These are phyloP conservation scores for Melinopterus prodromus DNA, from an alignment of 2,888 invertebrate genomes.

Conservation along the genomic window DNA sequence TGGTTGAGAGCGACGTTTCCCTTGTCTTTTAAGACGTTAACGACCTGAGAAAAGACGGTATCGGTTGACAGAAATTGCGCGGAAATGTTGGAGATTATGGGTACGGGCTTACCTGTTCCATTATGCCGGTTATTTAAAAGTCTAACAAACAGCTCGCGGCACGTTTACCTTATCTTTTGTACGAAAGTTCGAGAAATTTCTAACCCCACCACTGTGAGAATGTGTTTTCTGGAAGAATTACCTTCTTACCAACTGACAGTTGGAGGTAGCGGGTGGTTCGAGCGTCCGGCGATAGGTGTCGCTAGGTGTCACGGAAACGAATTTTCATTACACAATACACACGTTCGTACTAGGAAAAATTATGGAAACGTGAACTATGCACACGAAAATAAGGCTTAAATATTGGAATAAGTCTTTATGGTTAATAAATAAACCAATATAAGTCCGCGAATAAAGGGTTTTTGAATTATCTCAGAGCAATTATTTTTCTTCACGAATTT, in stretches of 20 bases:
- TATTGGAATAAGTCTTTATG: no score
- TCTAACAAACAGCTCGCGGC: background rate
- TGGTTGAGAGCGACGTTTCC: slow-evolving; percentile 86
- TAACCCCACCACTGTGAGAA: slow-evolving; percentile 28
- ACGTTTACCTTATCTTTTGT: slow-evolving; percentile 21
- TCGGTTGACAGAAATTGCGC: no score
- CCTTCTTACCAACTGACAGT: background rate
- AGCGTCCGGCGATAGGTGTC: background rate
- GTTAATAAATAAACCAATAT: no score
- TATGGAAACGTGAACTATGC: no score
- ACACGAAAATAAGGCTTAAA: no score
- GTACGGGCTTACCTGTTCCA: slow-evolving; percentile 35
- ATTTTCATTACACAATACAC: no score
- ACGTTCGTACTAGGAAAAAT: no score
- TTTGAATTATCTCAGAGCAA: no score
- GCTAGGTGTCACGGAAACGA: background rate
- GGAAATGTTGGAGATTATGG: background rate
- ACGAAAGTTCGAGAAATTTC: slow-evolving; percentile 37
- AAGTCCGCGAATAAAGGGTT: no score
- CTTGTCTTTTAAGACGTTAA: slow-evolving; percentile 82
- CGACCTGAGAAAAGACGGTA: slow-evolving; percentile 62
- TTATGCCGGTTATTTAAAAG: slow-evolving; percentile 28
- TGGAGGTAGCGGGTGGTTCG: background rate
- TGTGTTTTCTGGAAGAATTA: background rate
- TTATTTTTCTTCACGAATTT: no score